A percentile compares a stretch with the other conserved stretches of the same genome.
phyloP scores from a whole-genome alignment of 2,888 invertebrate species.

The Drosophila meridiana region DNA sequence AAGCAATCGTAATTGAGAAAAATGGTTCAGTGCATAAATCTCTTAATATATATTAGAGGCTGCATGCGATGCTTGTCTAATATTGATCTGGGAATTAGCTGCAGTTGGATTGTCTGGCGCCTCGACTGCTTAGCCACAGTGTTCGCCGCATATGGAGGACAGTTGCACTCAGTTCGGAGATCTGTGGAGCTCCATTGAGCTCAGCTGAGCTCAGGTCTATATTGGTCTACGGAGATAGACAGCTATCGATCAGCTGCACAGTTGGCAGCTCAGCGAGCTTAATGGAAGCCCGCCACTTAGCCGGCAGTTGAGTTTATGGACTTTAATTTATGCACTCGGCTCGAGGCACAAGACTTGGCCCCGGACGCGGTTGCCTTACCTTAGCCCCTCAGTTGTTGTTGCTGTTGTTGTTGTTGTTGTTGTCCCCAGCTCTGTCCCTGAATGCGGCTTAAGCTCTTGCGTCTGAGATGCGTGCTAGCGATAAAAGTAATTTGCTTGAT shows the following conservation, averaged over 20 bases:
- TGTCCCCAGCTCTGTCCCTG: conserved; percentile 54
- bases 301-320: conserved; percentile 77
- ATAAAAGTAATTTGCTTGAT: conserved; percentile 81
- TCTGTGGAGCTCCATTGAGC: conserved; percentile 5
- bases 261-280: conserved; percentile 80
- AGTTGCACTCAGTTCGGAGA: conserved; percentile 31
- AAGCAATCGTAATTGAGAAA: conserved; percentile 9
- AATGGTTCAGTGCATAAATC: conserved; percentile 3
- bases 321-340: conserved; percentile 76
- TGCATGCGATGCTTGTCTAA: conserved; percentile 6
- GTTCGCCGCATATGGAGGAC: conserved; percentile 15
- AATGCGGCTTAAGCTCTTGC: conserved; percentile 73
- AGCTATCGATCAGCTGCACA: conserved; percentile 78
- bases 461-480: conserved; percentile 79
- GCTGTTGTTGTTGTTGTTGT: neutral
- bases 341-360: conserved; percentile 60
- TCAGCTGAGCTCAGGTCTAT: conserved; percentile 29
- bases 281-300: conserved; percentile 79
- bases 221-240: conserved; percentile 64
- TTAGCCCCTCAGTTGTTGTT: neutral
- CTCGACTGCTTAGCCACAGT: conserved; percentile 41
- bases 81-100: conserved; percentile 9
- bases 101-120: conserved; percentile 2
- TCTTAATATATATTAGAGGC: conserved; percentile 1
- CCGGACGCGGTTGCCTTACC: conserved; percentile 45